phyloP scores from a whole-genome alignment of 2,888 invertebrate species.

The Yponomeuta sedellus region DNA sequence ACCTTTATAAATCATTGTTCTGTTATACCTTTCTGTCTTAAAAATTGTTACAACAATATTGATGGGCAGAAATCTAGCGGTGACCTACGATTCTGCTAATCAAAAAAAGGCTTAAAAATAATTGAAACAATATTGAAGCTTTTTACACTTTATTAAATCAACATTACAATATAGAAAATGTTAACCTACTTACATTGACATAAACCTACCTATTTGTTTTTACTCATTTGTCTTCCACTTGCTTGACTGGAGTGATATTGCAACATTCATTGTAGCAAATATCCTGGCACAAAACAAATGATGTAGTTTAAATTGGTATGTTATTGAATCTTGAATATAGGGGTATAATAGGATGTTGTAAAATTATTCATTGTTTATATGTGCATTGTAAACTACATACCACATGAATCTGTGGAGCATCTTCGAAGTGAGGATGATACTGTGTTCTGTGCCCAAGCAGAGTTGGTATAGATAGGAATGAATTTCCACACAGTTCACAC shows the following conservation, averaged over 20 bases:
- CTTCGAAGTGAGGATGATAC: constrained; percentile 45
- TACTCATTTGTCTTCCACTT: background rate
- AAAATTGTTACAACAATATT: too few species aligned
- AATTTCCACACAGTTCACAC: constrained; percentile 61
- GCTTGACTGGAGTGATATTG: background rate
- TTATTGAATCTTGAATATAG: background rate
- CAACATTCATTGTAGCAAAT: background rate
- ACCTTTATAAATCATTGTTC: too few species aligned
- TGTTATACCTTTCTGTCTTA: too few species aligned
- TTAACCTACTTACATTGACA: background rate
- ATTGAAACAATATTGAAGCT: background rate
- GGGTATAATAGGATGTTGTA: too few species aligned
- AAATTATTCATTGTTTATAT: too few species aligned
- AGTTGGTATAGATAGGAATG: constrained; percentile 41
- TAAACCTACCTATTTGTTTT: too few species aligned
- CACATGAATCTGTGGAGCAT: background rate
- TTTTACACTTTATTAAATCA: background rate
- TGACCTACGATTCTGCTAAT: too few species aligned
- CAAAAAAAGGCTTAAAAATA: too few species aligned
- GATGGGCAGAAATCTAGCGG: too few species aligned
- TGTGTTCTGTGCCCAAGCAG: constrained; percentile 55
- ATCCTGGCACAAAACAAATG: background rate
- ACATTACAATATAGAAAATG: background rate
- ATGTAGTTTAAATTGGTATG: too few species aligned
- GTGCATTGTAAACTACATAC: background rate